Base-by-base conservation (phyloP, 2,888 invertebrate genomes). In the Dryobota labecula region DNA sequence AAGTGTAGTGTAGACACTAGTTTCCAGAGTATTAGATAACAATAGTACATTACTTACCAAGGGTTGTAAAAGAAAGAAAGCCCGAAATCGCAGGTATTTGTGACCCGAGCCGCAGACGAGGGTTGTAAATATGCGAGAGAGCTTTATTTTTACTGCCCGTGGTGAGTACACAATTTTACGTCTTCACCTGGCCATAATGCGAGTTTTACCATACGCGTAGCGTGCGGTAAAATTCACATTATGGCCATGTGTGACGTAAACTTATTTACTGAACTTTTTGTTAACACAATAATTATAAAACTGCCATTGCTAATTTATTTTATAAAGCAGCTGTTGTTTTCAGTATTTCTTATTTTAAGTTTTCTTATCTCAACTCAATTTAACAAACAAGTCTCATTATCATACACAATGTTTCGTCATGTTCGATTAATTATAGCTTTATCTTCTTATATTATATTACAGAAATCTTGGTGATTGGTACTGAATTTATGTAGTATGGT, bases 301-400 rank as follows among this genome's bases (percentile, higher is more conserved):
- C 11, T n/a, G 33, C n/a, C 11, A 65, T 24, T 51, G 24, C 2
- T 38, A 27, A 30, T 67, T 47, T 36, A 27, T 66, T 47, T 36
- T 6, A 47, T 20, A 15, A 43, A 43, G 15, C 13, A 6, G 4
- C 3, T n/a, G 6, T 51, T 49, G 4, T 27, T 27, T 49, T 18
- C 15, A 24, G 2, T 33, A 56, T 24, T 41, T 27, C 11, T 13
- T 66, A 11, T n/a, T 36, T 30, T 20, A 20, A 66, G 2, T 38
- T 49, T 27, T 38, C 45, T 53, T 75, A 75, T 63, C 64, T 24
- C 6, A 47, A 33, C 8, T 33, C 2, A 27, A 36, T 73, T 60
- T 20, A 51, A 54, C 15, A 47, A 65, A 76, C 27, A 41, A 49
- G 33, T n/a, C 24, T 56, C 18, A 56, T 18, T 43, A 66, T 65